These are phyloP conservation scores for Sebastes iracundus DNA, from an alignment of 2,797 vertebrate species.

Conservation along the genomic window DNA sequence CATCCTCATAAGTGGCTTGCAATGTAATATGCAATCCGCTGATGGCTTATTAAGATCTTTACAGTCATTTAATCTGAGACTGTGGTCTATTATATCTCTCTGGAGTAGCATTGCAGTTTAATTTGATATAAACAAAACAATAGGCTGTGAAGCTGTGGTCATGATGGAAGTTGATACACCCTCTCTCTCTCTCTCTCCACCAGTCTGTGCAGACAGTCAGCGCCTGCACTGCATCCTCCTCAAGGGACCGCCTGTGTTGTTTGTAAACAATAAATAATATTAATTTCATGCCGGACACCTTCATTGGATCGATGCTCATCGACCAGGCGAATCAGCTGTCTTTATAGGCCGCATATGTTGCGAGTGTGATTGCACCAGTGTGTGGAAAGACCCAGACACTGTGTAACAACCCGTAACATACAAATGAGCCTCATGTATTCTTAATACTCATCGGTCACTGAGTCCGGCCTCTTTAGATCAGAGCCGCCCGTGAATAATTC, in stretches of 20 bases:
- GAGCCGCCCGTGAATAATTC: constrained; percentile 61
- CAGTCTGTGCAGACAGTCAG: constrained; percentile 60
- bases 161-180: constrained; percentile 81
- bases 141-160: constrained; percentile 81
- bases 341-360: constrained; percentile 57
- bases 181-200: constrained; percentile 17
- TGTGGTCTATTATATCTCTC: constrained; percentile 83
- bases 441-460: constrained; percentile 50
- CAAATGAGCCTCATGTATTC: constrained; percentile 61
- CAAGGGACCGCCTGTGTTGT: constrained; percentile 63
- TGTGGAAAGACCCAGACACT: constrained; percentile 29
- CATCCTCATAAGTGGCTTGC: constrained; percentile 79
- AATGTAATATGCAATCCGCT: constrained; percentile 80
- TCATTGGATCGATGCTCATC: constrained; percentile 68
- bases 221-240: constrained; percentile 48
- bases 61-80: constrained; percentile 83
- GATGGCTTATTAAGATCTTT: constrained; percentile 85
- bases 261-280: constrained; percentile 84
- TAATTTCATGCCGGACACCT: constrained; percentile 81
- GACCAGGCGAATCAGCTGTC: constrained; percentile 73
- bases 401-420: constrained; percentile 41
- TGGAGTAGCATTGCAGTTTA: constrained; percentile 80
- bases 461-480: constrained; percentile 36
- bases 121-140: constrained; percentile 86
- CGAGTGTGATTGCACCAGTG: constrained; percentile 61